These are phyloP conservation scores for Deilephila porcellus DNA, from an alignment of 2,888 invertebrate species.

Conservation along the genomic window DNA sequence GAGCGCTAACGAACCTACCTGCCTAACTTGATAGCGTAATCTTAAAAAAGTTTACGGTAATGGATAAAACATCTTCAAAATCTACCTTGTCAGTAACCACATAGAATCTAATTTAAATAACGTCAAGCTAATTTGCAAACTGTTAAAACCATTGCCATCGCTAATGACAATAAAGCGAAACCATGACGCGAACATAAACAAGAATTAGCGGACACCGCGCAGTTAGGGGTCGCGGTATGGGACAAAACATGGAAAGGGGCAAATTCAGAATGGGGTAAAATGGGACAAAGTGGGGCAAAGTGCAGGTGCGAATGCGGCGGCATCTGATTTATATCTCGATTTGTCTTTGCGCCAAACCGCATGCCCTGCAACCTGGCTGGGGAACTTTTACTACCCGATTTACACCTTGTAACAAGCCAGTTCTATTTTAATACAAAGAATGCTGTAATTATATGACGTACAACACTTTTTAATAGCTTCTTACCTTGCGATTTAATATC, in stretches of 20 bases:
- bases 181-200: neutral
- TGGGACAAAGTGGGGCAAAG: constrained; percentile 33
- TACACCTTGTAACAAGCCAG: neutral
- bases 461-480: neutral
- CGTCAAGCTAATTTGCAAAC: neutral
- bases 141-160: neutral
- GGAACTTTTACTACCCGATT: constrained; percentile 4
- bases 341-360: constrained; percentile 70
- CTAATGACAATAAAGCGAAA: neutral
- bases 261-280: neutral
- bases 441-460: neutral
- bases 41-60: no score
- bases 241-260: neutral
- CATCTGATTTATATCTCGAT: constrained; percentile 62
- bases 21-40: no score
- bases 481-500: neutral
- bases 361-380: constrained; percentile 40
- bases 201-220: constrained; percentile 8
- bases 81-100: neutral
- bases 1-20: no score
- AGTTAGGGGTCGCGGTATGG: neutral
- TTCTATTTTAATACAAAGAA: neutral
- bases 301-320: constrained; percentile 45
- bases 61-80: neutral
- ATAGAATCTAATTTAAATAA: neutral